Percentiles rank a stretch among this genome's conserved stretches.
phyloP scores from a whole-genome alignment of 2,113 vertebrate species.

The Chrysemys picta region DNA sequence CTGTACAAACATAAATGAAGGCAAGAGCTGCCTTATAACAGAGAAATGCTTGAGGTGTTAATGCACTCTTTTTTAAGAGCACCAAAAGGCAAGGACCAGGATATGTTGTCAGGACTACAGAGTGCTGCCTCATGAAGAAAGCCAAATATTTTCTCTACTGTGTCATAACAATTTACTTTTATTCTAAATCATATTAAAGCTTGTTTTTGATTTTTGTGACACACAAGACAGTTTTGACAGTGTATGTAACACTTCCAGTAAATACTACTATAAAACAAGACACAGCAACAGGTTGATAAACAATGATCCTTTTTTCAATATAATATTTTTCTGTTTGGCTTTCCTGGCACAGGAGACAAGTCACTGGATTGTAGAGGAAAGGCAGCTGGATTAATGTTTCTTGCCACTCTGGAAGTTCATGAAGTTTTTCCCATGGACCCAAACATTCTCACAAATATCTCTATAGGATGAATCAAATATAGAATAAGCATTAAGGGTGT shows the following conservation, averaged over 20 bases:
- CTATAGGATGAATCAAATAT: not conserved
- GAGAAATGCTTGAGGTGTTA: not conserved
- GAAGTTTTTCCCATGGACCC: not conserved
- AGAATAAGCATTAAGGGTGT: not conserved
- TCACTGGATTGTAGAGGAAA: not conserved
- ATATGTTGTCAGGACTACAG: not conserved
- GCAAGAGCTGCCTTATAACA: not conserved
- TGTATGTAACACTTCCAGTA: not conserved
- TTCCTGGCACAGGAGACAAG: not conserved
- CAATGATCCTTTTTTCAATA: not conserved
- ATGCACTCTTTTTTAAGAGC: not conserved
- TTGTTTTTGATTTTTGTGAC: constrained; percentile 37
- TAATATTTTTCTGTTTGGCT: not conserved
- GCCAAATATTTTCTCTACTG: not conserved
- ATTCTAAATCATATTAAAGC: constrained; percentile 47
- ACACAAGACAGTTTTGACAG: constrained; percentile 44
- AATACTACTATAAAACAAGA: not conserved
- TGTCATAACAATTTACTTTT: not conserved
- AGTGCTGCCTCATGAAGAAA: not conserved
- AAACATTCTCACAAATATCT: not conserved
- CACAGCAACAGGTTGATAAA: not conserved
- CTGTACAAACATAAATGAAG: not conserved
- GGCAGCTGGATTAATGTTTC: not conserved
- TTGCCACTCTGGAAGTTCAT: not conserved
- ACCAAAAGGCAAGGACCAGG: not conserved